Conservation (phyloP, 92 coral and sea anemone genomes). For the Hydrozoanthus gracilis region DNA sequence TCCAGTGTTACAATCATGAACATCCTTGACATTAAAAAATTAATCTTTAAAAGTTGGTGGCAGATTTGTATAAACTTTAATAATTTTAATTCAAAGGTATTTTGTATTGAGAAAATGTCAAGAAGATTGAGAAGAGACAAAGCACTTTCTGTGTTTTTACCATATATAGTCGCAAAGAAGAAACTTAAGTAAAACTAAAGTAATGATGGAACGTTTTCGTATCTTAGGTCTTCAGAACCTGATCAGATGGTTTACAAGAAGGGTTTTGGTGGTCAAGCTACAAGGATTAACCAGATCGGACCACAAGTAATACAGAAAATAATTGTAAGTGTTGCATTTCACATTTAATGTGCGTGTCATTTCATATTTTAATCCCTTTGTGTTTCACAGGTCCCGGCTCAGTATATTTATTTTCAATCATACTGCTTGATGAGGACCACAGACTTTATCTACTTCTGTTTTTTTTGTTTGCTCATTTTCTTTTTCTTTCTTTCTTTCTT, state of each 20-base stretch:
- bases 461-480: too few species aligned
- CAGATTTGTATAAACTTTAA: too few species aligned
- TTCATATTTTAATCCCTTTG: background rate
- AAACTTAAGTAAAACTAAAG: background rate
- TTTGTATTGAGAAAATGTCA: background rate
- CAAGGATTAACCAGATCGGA: background rate
- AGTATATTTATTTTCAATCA: too few species aligned
- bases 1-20: too few species aligned
- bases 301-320: slow-evolving; percentile 15
- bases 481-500: too few species aligned
- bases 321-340: background rate
- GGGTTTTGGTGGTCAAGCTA: background rate
- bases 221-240: slow-evolving; percentile 30
- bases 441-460: too few species aligned
- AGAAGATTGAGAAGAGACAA: background rate
- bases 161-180: background rate
- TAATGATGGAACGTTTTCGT: background rate
- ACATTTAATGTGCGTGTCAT: background rate
- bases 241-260: slow-evolving; percentile 19
- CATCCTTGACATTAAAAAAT: too few species aligned
- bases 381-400: background rate
- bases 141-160: too few species aligned
- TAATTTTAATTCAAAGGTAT: too few species aligned
- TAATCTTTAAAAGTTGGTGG: too few species aligned
- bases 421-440: too few species aligned